Conservation (phyloP, 2,888 invertebrate species). For the Drosophila multiciliata region DNA sequence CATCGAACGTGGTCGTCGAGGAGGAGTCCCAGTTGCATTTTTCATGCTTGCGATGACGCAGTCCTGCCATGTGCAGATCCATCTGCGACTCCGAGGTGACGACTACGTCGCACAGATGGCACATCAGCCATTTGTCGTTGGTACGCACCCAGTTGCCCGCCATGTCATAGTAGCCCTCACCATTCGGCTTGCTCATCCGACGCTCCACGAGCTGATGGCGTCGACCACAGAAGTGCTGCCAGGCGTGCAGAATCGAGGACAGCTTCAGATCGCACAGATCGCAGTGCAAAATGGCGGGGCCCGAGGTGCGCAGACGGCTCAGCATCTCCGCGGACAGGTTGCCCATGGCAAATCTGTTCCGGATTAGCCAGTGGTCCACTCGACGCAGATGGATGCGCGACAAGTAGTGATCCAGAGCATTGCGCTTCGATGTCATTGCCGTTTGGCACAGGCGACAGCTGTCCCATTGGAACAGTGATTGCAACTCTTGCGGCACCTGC, state of each 20-base stretch:
- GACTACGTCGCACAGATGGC: conserved; percentile 64
- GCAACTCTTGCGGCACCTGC: conserved; percentile 49
- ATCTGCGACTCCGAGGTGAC: conserved; percentile 72
- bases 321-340: conserved; percentile 37
- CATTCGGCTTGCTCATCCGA: conserved; percentile 46
- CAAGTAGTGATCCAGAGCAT: conserved; percentile 64
- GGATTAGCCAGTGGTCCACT: conserved; percentile 57
- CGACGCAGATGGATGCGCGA: conserved; percentile 60
- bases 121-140: conserved; percentile 59
- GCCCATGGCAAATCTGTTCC: conserved; percentile 32
- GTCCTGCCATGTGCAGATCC: conserved; percentile 61
- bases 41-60: conserved; percentile 61
- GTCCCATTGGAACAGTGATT: conserved; percentile 61
- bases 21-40: background rate
- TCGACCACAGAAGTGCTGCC: conserved; percentile 67
- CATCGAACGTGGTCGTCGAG: conserved; percentile 27
- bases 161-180: conserved; percentile 53
- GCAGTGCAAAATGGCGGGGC: conserved; percentile 58
- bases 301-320: conserved; percentile 37
- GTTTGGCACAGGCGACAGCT: conserved; percentile 59
- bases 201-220: conserved; percentile 64
- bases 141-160: conserved; percentile 68
- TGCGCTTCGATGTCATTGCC: conserved; percentile 54
- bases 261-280: conserved; percentile 66
- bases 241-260: conserved; percentile 62